Evolutionary conservation across 2,797 vertebrate genomes (phyloP).

Genomic region (Dallia pectoralis): DNA sequence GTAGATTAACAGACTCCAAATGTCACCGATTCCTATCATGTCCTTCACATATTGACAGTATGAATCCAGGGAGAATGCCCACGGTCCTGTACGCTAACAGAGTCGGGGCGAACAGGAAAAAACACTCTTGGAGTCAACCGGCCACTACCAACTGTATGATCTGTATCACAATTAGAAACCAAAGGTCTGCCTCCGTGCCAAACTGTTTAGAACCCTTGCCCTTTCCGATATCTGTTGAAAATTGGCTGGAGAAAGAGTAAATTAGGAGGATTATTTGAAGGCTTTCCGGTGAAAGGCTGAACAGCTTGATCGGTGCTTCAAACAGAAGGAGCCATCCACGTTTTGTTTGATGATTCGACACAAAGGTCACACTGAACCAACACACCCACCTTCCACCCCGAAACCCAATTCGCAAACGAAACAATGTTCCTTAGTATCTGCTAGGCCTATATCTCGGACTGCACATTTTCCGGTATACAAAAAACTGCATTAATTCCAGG

Average conservation of each 20-base stretch:
- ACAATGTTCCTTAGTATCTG: no score
- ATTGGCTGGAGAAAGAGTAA: not conserved
- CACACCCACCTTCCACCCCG: no score
- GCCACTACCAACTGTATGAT: slow-evolving; percentile 51
- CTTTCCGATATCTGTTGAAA: slow-evolving; percentile 24
- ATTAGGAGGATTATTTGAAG: not conserved
- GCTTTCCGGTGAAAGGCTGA: not conserved
- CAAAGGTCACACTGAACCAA: no score
- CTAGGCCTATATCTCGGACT: no score
- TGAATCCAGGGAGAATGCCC: slow-evolving; percentile 18
- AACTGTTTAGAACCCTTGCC: slow-evolving; percentile 37
- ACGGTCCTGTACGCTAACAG: slow-evolving; percentile 33
- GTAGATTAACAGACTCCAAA: slow-evolving; percentile 59
- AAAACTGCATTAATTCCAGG: no score
- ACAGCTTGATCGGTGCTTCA: not conserved
- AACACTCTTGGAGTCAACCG: slow-evolving; percentile 24
- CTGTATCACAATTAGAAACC: slow-evolving; percentile 71
- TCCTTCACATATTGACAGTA: slow-evolving; percentile 41
- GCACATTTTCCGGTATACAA: no score
- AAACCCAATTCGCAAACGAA: no score
- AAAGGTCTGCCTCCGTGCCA: slow-evolving; percentile 61
- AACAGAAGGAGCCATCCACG: not conserved
- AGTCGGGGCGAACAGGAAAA: slow-evolving; percentile 49
- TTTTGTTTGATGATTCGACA: not conserved
- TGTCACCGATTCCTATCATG: slow-evolving; percentile 70